phyloP scores from a whole-genome alignment of 2,113 vertebrate species.

The Australoheros scitulus region DNA sequence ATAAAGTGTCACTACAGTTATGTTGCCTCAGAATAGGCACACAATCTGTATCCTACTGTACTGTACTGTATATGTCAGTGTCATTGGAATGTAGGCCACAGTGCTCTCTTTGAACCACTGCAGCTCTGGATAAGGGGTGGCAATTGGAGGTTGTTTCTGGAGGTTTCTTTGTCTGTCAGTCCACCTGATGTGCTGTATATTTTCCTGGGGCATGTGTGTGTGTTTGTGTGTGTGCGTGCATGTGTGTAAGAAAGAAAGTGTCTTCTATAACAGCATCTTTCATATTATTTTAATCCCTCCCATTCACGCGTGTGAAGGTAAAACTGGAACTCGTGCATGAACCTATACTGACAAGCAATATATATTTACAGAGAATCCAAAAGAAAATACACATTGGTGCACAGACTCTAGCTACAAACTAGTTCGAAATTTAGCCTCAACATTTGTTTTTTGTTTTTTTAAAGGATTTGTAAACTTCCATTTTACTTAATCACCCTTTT shows the following conservation, averaged over 20 bases:
- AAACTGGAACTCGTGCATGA: slow-evolving; percentile 11
- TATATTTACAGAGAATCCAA: not conserved
- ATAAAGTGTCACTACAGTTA: not conserved
- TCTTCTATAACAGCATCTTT: slow-evolving; percentile 4
- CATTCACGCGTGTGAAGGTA: slow-evolving; percentile 24
- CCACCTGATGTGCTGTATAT: slow-evolving; percentile 11
- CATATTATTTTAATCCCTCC: slow-evolving; percentile 36
- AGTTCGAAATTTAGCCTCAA: not conserved
- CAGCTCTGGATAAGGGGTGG: slow-evolving; percentile 38
- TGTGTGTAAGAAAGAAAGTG: not conserved
- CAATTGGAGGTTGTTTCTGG: slow-evolving; percentile 54
- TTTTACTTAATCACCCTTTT: not conserved
- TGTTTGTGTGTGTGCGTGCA: slow-evolving; percentile 3
- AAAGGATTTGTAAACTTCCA: not conserved
- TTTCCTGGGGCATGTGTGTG: not conserved
- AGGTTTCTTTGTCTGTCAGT: slow-evolving; percentile 50
- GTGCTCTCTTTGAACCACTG: slow-evolving; percentile 42
- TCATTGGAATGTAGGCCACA: slow-evolving; percentile 63
- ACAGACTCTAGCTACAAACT: not conserved
- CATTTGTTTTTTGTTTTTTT: not conserved
- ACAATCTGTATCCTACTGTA: not conserved
- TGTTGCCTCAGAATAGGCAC: slow-evolving; percentile 4
- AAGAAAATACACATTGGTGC: not conserved
- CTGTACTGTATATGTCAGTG: slow-evolving; percentile 29
- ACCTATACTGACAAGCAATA: slow-evolving; percentile 10